These are phyloP conservation scores for Ochotona princeps DNA, from an alignment of 2,113 vertebrate genomes.

Conservation along the genomic window DNA sequence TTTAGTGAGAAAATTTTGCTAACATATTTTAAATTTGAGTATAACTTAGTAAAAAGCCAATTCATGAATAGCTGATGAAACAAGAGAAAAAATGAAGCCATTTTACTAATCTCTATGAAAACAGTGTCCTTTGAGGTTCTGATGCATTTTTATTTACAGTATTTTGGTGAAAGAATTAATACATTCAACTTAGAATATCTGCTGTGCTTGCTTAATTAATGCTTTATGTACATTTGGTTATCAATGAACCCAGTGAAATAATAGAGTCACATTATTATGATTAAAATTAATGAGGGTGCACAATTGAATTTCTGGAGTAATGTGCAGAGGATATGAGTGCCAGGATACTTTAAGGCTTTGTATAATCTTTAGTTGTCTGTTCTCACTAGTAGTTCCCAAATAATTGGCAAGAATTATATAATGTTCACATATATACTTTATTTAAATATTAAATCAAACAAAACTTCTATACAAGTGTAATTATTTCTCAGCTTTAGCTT, in stretches of 20 bases:
- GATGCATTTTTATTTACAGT: constrained; percentile 16
- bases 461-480: background rate
- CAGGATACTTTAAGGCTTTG: background rate
- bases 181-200: background rate
- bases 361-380: constrained; percentile 35
- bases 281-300: constrained; percentile 33
- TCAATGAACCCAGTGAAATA: constrained; percentile 18
- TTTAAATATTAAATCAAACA: constrained; percentile 34
- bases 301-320: constrained; percentile 47
- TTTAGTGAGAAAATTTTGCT: constrained; percentile 44
- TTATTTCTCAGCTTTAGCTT: background rate
- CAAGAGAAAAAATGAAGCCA: background rate
- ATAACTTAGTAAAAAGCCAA: constrained; percentile 22
- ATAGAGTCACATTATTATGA: background rate
- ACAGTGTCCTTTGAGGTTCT: background rate
- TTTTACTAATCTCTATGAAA: constrained; percentile 60
- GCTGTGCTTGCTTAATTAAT: background rate
- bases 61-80: constrained; percentile 48
- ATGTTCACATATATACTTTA: background rate
- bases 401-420: constrained; percentile 25
- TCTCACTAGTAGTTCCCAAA: background rate
- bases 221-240: constrained; percentile 51
- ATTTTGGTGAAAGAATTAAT: constrained; percentile 7
- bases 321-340: background rate
- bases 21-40: constrained; percentile 16